A percentile compares a stretch with the other conserved stretches of the same genome.
Conservation (phyloP, 2,113 vertebrate species). For the Lagopus leucura region DNA sequence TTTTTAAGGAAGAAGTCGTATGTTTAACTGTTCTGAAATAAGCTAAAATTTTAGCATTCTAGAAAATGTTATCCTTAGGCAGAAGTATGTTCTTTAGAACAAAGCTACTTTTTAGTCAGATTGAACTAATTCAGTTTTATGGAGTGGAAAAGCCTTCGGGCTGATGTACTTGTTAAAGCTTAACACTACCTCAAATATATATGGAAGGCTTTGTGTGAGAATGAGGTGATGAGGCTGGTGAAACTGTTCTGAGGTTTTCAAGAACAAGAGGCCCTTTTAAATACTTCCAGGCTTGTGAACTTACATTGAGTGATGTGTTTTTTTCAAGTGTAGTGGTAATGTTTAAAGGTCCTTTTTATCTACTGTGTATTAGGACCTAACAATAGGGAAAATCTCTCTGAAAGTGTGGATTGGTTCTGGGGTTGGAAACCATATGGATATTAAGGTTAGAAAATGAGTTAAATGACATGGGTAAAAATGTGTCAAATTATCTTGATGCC, state of each 20-base stretch:
- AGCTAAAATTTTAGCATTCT: background rate
- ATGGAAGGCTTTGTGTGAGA: background rate
- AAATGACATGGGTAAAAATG: background rate
- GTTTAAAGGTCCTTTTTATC: background rate
- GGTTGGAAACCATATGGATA: background rate
- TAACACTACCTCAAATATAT: background rate
- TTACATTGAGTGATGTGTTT: background rate
- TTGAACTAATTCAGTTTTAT: background rate
- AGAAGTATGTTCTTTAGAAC: background rate
- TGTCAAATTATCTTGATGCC: background rate
- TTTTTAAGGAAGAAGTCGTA: background rate
- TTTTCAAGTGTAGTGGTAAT: background rate
- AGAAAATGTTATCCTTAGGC: background rate
- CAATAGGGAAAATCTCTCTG: background rate
- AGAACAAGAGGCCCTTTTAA: background rate
- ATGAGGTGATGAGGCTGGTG: background rate
- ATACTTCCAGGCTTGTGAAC: background rate
- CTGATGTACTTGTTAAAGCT: background rate
- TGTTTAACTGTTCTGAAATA: background rate
- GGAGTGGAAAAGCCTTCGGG: background rate
- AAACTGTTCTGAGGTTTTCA: background rate
- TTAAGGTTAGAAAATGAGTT: background rate
- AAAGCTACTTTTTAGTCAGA: background rate
- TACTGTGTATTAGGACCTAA: background rate
- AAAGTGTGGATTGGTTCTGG: background rate